Base-by-base conservation (phyloP, 1,140 invertebrate genomes). In the Drosophila albomicans region DNA sequence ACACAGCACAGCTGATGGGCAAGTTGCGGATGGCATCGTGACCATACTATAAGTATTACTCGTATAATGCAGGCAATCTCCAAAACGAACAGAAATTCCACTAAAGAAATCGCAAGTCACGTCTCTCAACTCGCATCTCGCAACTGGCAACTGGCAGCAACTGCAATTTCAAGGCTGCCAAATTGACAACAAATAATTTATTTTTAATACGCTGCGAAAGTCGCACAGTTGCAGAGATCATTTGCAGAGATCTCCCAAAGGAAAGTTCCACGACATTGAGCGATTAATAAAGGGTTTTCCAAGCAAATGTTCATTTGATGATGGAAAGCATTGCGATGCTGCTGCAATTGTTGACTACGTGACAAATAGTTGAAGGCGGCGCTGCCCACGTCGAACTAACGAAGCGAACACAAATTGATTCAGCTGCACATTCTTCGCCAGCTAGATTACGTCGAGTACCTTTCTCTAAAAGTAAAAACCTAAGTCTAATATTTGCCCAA, bases 161-260 rank as follows among this genome's bases (percentile, higher is more conserved):
- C 52, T 75, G 73, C 59, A 75, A 75, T 66, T 76, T 71, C 69
- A 76, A 76, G 68, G 67, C 73, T 75, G 73, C 67, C 75, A 64
- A 65, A 82, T 77, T 88, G 80, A 82, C 79, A 88, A 82, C 73
- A 79, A 87, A 85, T 81, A 81, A 85, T 81, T 85, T 78, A 78
- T 78, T 68, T 81, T 41, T 59, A 45, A 72, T 56, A 38, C 67
- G 20, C 13, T 66, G 52, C 74, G 81, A 79, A 85, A 85, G 69
- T 73, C 74, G 46, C 74, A 49, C 13, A 74, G 57, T 72, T 57
- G 69, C 52, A 52, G 38, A 51, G 32, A 65, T 72, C 62, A 35
- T 20, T 6, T 20, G 11, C 51, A 15, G 32, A 15, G 32, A 35
- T 49, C 45, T 8, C 35, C 41, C 59, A 49, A 64, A 58, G 63